A percentile compares a stretch with the other conserved stretches of the same genome.
Evolutionary conservation across 64 coral and sea anemone genomes (phyloP).

Genomic region (Dendronephthya gigantea): DNA sequence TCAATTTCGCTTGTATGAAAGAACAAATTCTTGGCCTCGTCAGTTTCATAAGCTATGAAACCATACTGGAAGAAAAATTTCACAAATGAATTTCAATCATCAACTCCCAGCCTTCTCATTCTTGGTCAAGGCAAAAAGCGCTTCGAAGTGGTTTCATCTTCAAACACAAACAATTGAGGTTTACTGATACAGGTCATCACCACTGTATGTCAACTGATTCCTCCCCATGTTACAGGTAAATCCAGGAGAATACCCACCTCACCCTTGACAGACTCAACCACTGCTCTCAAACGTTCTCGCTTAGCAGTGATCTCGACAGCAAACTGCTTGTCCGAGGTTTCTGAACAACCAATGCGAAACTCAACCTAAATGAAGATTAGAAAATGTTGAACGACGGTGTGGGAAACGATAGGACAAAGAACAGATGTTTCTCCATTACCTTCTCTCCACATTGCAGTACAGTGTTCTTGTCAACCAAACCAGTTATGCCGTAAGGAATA

Average conservation of each 20-base stretch:
- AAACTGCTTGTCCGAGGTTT: slow-evolving; percentile 26
- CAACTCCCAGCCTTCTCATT: no score
- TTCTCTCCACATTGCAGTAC: slow-evolving; percentile 84
- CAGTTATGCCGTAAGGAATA: slow-evolving; percentile 86
- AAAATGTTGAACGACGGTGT: no score
- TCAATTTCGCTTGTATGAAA: slow-evolving; percentile 97
- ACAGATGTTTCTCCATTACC: no score
- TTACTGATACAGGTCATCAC: neutral
- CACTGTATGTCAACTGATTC: neutral
- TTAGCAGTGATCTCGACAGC: slow-evolving; percentile 39
- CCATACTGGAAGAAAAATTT: slow-evolving; percentile 50
- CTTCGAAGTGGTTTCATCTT: neutral
- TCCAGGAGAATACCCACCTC: slow-evolving; percentile 34
- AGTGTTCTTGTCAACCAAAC: slow-evolving; percentile 89
- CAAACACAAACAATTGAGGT: neutral
- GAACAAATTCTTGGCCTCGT: slow-evolving; percentile 92
- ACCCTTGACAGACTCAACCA: slow-evolving; percentile 87
- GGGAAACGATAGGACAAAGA: no score
- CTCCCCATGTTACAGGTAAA: neutral
- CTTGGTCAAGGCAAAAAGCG: neutral
- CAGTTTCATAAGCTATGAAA: slow-evolving; percentile 88
- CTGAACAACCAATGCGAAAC: slow-evolving; percentile 57
- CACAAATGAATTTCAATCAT: neutral
- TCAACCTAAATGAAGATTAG: no score
- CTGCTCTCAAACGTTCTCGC: slow-evolving; percentile 54